Evolutionary conservation across 2,797 vertebrate genomes (phyloP).

Genomic region (Sebastes diploproa): DNA sequence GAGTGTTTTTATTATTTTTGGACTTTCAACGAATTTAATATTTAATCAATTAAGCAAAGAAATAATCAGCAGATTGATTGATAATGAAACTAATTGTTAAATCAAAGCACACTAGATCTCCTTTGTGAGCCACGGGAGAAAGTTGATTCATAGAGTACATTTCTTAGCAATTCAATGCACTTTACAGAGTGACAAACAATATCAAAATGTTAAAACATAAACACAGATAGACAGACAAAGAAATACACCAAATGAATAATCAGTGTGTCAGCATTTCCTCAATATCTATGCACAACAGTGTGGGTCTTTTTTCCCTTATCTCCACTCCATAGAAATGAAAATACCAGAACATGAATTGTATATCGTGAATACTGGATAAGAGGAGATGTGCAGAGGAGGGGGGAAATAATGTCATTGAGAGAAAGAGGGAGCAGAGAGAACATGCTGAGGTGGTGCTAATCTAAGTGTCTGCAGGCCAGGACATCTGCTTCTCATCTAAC

Average conservation of each 20-base stretch:
- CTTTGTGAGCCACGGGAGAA: background rate
- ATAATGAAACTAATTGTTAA: too few species aligned
- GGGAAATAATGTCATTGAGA: background rate
- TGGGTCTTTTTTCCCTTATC: background rate
- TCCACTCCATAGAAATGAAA: background rate
- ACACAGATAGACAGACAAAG: background rate
- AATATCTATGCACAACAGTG: background rate
- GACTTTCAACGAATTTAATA: background rate
- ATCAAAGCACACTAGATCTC: background rate
- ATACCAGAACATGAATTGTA: background rate
- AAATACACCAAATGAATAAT: too few species aligned
- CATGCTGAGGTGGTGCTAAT: constrained; percentile 22
- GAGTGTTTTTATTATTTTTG: background rate
- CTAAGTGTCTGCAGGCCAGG: constrained; percentile 7
- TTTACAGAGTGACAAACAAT: background rate
- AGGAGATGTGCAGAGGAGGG: background rate
- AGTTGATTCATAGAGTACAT: background rate
- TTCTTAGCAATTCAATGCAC: background rate
- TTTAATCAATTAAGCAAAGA: background rate
- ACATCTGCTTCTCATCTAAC: constrained; percentile 39
- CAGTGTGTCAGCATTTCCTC: too few species aligned
- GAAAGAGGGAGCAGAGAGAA: constrained; percentile 4
- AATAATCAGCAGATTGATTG: too few species aligned
- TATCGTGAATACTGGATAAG: background rate
- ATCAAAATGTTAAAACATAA: background rate